Evolutionary conservation across 2,888 invertebrate species (phyloP).

Genomic region (Ichneumon xanthorius): DNA sequence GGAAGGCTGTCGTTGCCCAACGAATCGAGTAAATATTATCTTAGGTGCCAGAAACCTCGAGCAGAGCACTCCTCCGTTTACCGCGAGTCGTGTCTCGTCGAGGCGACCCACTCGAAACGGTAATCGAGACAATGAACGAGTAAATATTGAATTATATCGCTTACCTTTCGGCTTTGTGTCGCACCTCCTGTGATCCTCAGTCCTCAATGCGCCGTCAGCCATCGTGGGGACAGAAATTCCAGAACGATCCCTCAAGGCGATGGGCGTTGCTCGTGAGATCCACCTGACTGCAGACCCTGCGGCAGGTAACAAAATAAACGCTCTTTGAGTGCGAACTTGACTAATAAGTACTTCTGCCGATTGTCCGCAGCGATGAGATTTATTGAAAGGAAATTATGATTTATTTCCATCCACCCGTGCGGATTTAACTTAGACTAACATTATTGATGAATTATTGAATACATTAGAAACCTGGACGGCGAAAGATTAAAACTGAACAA

Average conservation of each 20-base stretch:
- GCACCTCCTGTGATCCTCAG: slow-evolving; percentile 45
- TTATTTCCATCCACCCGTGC: neutral
- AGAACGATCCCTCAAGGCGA: slow-evolving; percentile 23
- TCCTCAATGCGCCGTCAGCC: slow-evolving; percentile 11
- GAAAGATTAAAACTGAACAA: neutral
- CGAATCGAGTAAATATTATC: slow-evolving; percentile 76
- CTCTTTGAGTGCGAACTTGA: slow-evolving; percentile 33
- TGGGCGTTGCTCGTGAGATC: slow-evolving; percentile 8
- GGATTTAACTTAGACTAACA: neutral
- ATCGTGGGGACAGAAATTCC: slow-evolving; percentile 35
- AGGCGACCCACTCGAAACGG: slow-evolving; percentile 42
- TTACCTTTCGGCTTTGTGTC: slow-evolving; percentile 68
- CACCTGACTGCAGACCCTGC: slow-evolving; percentile 25
- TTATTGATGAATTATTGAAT: neutral
- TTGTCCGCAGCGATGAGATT: neutral
- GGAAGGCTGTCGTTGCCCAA: slow-evolving; percentile 8
- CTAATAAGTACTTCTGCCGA: neutral
- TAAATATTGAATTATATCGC: slow-evolving; percentile 70
- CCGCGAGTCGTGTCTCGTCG: slow-evolving; percentile 4
- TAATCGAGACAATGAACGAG: slow-evolving; percentile 67
- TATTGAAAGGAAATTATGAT: neutral
- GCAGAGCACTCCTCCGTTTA: neutral
- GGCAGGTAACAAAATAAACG: slow-evolving; percentile 37
- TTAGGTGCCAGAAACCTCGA: slow-evolving; percentile 69
- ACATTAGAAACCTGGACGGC: neutral